Evolutionary conservation across 2,888 invertebrate species (phyloP).

Genomic region (Coecobrya sp.): DNA sequence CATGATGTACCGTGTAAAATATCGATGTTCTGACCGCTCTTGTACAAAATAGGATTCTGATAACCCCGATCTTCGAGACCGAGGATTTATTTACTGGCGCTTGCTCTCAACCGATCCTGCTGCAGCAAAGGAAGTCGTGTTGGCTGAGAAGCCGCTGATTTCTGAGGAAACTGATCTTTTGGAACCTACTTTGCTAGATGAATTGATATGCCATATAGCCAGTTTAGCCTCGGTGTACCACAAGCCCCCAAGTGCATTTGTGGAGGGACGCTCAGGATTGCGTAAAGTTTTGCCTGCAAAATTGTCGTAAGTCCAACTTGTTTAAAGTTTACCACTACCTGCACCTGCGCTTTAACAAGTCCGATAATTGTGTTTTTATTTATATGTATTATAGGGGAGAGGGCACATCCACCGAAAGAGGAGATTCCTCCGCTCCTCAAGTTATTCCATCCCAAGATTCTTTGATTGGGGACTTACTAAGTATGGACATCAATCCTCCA

Average conservation of each 20-base stretch:
- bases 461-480: conserved; percentile 98
- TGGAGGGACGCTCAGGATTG: conserved; percentile 92
- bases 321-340: neutral
- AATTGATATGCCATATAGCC: conserved; percentile 99
- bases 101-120: conserved; percentile 99
- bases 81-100: conserved; percentile 99
- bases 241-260: conserved; percentile 99
- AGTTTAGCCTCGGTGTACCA: conserved; percentile 99
- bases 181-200: conserved; percentile 98
- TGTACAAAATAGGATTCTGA: conserved; percentile 92
- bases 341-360: neutral
- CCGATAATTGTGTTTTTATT: neutral
- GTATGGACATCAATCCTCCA: conserved; percentile 96
- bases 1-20: neutral
- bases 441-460: conserved; percentile 94
- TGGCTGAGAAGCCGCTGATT: conserved; percentile 99
- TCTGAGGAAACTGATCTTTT: conserved; percentile 99
- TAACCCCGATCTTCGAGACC: conserved; percentile 99
- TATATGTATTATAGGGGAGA: conserved; percentile 74
- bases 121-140: conserved; percentile 99
- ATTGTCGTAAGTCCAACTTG: conserved; percentile 62
- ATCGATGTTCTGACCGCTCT: neutral
- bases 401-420: conserved; percentile 87
- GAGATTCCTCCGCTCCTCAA: conserved; percentile 82
- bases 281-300: conserved; percentile 86